Base-by-base conservation (phyloP, 2,113 vertebrate species). In the Pteronura brasiliensis region DNA sequence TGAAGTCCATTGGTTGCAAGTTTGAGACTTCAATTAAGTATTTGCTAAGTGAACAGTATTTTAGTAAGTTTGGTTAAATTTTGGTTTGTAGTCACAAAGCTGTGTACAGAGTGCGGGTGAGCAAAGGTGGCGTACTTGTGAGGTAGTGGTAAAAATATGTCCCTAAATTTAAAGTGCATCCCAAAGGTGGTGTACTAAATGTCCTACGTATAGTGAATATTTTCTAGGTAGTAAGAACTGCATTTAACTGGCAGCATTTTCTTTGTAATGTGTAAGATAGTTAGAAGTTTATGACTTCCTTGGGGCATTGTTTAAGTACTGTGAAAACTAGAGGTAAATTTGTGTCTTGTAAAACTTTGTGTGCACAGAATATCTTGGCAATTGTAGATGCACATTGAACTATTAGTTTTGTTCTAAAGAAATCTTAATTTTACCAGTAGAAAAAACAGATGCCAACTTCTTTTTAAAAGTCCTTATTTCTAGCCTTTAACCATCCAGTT, bases 361-460 rank as follows among this genome's bases (percentile, higher is more conserved):
- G 4, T 91, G 27, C 79, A 76, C 49, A 85, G 39, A 57, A 21
- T 42, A 21, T 93, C 74, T 49, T 87, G 13, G 6, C 34, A 14
- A 21, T 71, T 96, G 27, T 77, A 88, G 31, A 42, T 61, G 31
- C 36, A 76, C 39, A 44, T 91, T 63, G 97, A 92, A 76, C 52
- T 82, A 59, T 94, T 88, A 74, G 74, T 93, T 82, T 96, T 95
- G 72, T 36, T 89, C 42, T 88, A 88, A 77, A 86, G 71, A 90
- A 65, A 36, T 59, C 14, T 42, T 97, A 87, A 90, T 69, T 96
- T 93, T 87, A 55, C 83, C 69, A 82, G 13, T 93, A 80, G 93
- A 20, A 89, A 61, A 47, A 87, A 20, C 85, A 47, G 44, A 47
- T 69, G 29, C 94, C 27, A 29, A 76, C 94, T 95, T 36, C 79